Percentiles rank a stretch among this genome's conserved stretches.
Conservation (phyloP, 2,797 vertebrate genomes). For the Lacerta bilineata region DNA sequence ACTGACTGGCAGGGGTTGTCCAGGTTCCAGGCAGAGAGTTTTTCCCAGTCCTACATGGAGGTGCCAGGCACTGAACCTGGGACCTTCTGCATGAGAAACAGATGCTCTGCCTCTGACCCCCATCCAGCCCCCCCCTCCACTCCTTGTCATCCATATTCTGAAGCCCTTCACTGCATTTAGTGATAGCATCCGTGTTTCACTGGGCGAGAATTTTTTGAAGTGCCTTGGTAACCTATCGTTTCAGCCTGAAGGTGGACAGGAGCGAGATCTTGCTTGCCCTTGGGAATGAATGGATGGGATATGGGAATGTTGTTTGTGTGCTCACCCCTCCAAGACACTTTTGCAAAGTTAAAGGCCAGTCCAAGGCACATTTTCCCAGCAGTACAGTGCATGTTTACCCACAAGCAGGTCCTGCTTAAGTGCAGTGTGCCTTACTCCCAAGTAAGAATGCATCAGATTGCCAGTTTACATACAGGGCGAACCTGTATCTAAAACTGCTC, state of each 20-base stretch:
- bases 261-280: too few relatives aligned
- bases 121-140: background rate
- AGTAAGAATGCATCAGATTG: background rate
- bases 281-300: background rate
- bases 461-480: background rate
- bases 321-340: background rate
- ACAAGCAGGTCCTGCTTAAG: background rate
- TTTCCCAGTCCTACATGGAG: too few relatives aligned
- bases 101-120: background rate
- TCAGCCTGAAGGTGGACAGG: background rate
- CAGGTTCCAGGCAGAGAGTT: too few relatives aligned
- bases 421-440: background rate
- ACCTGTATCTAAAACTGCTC: too few relatives aligned
- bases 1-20: too few relatives aligned
- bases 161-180: too few relatives aligned
- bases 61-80: too few relatives aligned
- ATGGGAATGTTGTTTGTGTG: too few relatives aligned
- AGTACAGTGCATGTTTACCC: background rate
- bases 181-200: background rate
- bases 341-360: background rate
- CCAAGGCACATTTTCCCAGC: background rate
- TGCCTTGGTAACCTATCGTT: too few relatives aligned
- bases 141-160: too few relatives aligned
- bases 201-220: too few relatives aligned
- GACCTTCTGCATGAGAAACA: background rate